Evolutionary conservation across 92 coral and sea anemone genomes (phyloP).

Genomic region (Palythoa grandis): DNA sequence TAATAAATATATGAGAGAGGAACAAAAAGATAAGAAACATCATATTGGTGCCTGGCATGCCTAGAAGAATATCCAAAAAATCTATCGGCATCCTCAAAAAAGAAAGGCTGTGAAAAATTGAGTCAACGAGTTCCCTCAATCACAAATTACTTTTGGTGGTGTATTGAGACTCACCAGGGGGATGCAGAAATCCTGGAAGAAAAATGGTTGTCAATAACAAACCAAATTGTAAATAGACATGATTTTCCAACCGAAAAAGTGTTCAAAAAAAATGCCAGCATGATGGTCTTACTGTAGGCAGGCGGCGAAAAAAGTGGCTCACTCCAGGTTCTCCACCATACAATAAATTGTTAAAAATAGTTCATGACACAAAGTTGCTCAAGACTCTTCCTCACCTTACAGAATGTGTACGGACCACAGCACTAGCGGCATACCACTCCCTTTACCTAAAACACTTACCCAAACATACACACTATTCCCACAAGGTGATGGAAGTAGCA

Average conservation of each 20-base stretch:
- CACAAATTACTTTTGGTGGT: slow-evolving; percentile 54
- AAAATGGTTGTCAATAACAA: slow-evolving; percentile 45
- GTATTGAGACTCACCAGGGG: slow-evolving; percentile 34
- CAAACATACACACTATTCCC: slow-evolving; percentile 45
- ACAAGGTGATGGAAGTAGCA: slow-evolving; percentile 51
- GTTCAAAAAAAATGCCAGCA: slow-evolving; percentile 34
- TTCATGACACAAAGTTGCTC: slow-evolving; percentile 31
- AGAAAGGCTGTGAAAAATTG: slow-evolving; percentile 22
- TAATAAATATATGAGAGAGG: slow-evolving; percentile 32
- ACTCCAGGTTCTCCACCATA: slow-evolving; percentile 47
- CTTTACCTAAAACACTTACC: slow-evolving; percentile 56
- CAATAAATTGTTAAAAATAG: slow-evolving; percentile 41
- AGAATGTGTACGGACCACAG: slow-evolving; percentile 39
- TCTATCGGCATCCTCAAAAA: slow-evolving; percentile 21
- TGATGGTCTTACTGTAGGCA: slow-evolving; percentile 6
- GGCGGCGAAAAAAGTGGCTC: slow-evolving; percentile 41
- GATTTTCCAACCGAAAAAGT: slow-evolving; percentile 36
- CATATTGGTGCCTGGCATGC: slow-evolving; percentile 52
- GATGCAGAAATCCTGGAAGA: slow-evolving; percentile 27
- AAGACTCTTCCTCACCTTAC: slow-evolving; percentile 13
- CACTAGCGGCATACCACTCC: slow-evolving; percentile 54
- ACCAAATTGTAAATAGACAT: slow-evolving; percentile 47
- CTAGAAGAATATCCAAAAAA: slow-evolving; percentile 38
- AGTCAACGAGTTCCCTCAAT: slow-evolving; percentile 39
- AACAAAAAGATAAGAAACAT: slow-evolving; percentile 32